A percentile compares a stretch with the other conserved stretches of the same genome.
These are phyloP conservation scores for Sarcophaga variegata DNA, from an alignment of 2,888 invertebrate species.

Conservation along the genomic window DNA sequence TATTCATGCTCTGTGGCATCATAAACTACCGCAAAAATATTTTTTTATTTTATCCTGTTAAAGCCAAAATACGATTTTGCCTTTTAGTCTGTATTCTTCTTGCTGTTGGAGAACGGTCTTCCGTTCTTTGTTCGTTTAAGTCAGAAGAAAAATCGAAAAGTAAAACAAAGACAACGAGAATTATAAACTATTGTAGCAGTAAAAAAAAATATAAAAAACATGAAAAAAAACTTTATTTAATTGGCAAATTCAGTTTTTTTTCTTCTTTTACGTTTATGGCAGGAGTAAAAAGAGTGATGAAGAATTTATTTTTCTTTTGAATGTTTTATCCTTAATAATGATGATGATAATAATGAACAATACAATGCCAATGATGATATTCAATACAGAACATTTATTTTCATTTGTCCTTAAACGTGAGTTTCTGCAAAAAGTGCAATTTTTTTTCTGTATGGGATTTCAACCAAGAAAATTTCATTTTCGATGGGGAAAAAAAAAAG, in stretches of 20 bases:
- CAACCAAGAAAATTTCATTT: slow-evolving; percentile 11
- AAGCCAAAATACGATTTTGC: slow-evolving; percentile 17
- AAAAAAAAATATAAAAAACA: not conserved
- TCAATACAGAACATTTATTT: slow-evolving; percentile 21
- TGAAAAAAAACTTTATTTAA: slow-evolving; percentile 50
- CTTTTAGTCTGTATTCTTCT: not conserved
- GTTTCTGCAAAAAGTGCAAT: slow-evolving; percentile 11
- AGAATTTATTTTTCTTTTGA: slow-evolving; percentile 1
- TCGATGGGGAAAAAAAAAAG: not conserved
- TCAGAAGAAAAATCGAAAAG: slow-evolving; percentile 44
- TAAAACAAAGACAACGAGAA: not conserved
- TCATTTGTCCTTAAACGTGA: not conserved
- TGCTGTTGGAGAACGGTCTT: not conserved
- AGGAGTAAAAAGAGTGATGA: slow-evolving; percentile 10
- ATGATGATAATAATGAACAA: not conserved
- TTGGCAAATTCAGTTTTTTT: slow-evolving; percentile 62
- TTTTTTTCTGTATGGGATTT: slow-evolving; percentile 14
- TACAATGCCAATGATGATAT: slow-evolving; percentile 4
- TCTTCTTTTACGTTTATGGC: not conserved
- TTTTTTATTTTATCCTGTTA: slow-evolving; percentile 36
- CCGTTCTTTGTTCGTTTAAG: slow-evolving; percentile 51
- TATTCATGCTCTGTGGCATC: slow-evolving; percentile 14
- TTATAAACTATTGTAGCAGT: too few relatives aligned
- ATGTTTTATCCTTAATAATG: not conserved
- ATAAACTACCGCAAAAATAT: slow-evolving; percentile 25